These are phyloP conservation scores for Condylura cristata DNA, from an alignment of 2,113 vertebrate genomes.

Conservation along the genomic window DNA sequence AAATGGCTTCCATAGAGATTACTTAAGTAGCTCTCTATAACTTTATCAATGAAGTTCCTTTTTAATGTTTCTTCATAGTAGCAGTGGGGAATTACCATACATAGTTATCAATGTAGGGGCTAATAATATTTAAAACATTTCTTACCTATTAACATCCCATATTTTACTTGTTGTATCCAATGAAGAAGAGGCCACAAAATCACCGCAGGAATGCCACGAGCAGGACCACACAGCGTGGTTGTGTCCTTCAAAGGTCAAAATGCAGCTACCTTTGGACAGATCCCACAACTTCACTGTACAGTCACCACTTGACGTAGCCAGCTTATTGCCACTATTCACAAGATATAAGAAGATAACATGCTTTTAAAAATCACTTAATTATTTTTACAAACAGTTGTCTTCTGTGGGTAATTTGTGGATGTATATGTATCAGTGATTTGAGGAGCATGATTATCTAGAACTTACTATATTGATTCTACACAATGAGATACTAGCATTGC, in stretches of 20 bases:
- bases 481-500: neutral
- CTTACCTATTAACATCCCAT: constrained; percentile 88
- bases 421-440: too few species aligned
- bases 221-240: constrained; percentile 85
- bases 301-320: constrained; percentile 88
- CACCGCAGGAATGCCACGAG: constrained; percentile 87
- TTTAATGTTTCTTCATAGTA: neutral
- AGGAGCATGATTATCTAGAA: neutral
- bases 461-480: neutral
- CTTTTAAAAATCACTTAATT: constrained; percentile 1
- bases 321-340: constrained; percentile 77
- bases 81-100: rapidly evolving
- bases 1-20: constrained; percentile 48
- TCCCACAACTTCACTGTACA: constrained; percentile 87
- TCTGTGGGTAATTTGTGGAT: neutral
- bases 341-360: constrained; percentile 6
- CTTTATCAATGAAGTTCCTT: constrained; percentile 10
- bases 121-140: neutral
- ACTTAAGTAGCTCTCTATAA: constrained; percentile 35
- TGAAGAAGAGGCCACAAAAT: constrained; percentile 92
- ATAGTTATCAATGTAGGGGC: neutral
- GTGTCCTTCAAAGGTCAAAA: constrained; percentile 87
- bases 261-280: constrained; percentile 77
- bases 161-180: constrained; percentile 87
- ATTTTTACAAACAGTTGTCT: neutral